Conservation (phyloP, 1,140 invertebrate genomes). For the Philaenus spumarius region DNA sequence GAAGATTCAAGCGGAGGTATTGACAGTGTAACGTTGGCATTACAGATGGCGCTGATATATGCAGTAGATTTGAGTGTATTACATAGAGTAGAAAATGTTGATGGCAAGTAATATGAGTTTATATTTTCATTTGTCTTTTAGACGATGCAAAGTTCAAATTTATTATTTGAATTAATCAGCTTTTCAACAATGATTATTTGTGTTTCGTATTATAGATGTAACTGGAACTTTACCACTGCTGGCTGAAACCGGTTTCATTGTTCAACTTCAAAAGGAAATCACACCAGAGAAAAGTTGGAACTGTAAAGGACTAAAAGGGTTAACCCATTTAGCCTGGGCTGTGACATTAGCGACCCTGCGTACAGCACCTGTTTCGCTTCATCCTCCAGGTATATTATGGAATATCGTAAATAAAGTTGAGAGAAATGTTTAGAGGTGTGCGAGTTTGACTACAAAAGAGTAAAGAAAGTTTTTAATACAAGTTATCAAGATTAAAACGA, state of each 20-base stretch:
- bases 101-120: constrained; percentile 43
- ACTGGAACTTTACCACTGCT: constrained; percentile 13
- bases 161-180: too few relatives aligned
- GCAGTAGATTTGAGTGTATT: constrained; percentile 77
- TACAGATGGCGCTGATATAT: constrained; percentile 79
- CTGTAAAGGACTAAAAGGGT: constrained; percentile 56
- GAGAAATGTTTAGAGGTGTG: too few relatives aligned
- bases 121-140: too few relatives aligned
- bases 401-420: too few relatives aligned
- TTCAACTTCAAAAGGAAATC: constrained; percentile 49
- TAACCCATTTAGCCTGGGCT: constrained; percentile 72
- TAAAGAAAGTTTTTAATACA: too few relatives aligned
- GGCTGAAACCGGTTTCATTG: constrained; percentile 45
- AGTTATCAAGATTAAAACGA: too few relatives aligned
- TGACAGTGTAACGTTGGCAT: constrained; percentile 66
- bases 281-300: constrained; percentile 50
- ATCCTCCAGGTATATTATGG: too few relatives aligned
- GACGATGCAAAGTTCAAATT: too few relatives aligned
- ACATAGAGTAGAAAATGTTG: constrained; percentile 52
- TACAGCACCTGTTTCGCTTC: constrained; percentile 47
- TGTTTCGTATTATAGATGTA: constrained; percentile 11
- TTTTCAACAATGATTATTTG: too few relatives aligned
- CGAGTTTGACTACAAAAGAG: too few relatives aligned
- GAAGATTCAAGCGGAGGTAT: constrained; percentile 47
- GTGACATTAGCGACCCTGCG: constrained; percentile 73